Evolutionary conservation across 1,140 invertebrate genomes (phyloP), one percentile per base, ranked within the genome.

Genomic region (Neodiprion lecontei): DNA sequence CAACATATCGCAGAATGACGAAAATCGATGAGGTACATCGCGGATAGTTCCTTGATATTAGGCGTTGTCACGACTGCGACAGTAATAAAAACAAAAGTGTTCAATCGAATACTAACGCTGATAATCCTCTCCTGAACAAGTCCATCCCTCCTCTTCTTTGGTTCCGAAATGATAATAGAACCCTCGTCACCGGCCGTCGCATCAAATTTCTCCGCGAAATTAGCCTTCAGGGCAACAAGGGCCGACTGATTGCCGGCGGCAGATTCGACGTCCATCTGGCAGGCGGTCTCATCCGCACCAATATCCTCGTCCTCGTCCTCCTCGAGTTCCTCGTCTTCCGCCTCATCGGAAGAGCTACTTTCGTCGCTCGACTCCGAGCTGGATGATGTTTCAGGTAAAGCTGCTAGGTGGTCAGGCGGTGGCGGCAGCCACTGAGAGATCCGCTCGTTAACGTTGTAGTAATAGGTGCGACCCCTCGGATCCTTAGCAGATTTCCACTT

Each of bases 361-460:
- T 90, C 90, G 8, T 90, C 90, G 28, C 88, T 90, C 67, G 84
- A 84, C 78, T 89, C 87, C 1, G 84, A 84, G 23, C 82, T 87
- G 7, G 85, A 87, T 0, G 86, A 87, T 0, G 89, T 87, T 70
- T 90, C 89, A n/a, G 84, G 85, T 21, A 88, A 87, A 5, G 85
- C 83, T 28, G 88, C 89, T 74, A 89, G 89, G 23, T 89, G 89
- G 74, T 89, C 87, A 10, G 88, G 89, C 5, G 90, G 89, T 0
- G 97, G 97, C 47, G 95, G 95, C 74, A 94, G 89, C 97, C 97
- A 99, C 83, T 98, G 96, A 2, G 96, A 92, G 80, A 95, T 90
- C 72, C 96, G 91, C 40, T 95, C 92, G 78, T 94, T 94, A 0
- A 94, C 89, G 85, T 98, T 96, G 86, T 98, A 99, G 88, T 98